Percentiles rank a stretch among this genome's conserved stretches.
phyloP scores from a whole-genome alignment of 2,888 invertebrate species.

The Imbricaverruca yamaguchii region DNA sequence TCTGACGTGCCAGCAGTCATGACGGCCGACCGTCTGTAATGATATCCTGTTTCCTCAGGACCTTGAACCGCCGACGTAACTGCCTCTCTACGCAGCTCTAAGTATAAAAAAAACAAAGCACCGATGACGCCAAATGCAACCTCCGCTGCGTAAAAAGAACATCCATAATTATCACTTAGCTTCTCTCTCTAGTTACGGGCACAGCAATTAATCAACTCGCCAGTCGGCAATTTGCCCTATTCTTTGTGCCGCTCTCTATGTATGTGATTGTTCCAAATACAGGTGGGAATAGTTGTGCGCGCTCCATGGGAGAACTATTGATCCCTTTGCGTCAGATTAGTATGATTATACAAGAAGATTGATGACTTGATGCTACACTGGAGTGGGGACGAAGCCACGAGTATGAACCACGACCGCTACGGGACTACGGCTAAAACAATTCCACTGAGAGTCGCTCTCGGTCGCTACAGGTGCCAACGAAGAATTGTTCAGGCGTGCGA shows the following conservation, averaged over 20 bases:
- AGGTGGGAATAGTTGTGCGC: not conserved
- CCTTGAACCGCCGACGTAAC: not conserved
- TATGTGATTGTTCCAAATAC: not conserved
- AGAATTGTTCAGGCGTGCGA: not conserved
- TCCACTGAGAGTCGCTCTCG: no score
- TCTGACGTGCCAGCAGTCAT: not conserved
- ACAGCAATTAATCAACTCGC: not conserved
- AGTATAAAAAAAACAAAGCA: not conserved
- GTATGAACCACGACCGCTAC: not conserved
- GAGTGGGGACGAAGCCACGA: not conserved
- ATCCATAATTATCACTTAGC: not conserved
- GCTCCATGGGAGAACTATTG: not conserved
- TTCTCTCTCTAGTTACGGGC: not conserved
- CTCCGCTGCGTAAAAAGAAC: not conserved
- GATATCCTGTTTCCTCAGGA: not conserved
- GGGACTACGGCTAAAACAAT: not conserved
- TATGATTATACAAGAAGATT: not conserved
- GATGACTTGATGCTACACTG: not conserved
- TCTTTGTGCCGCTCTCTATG: not conserved
- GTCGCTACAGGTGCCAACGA: not conserved
- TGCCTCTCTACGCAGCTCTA: not conserved
- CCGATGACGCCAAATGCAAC: not conserved
- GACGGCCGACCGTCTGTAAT: not conserved
- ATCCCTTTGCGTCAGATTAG: constrained; percentile 2
- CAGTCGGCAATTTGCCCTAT: not conserved